Conservation (phyloP, 2,797 vertebrate species). For the Apogon hyalosoma region DNA sequence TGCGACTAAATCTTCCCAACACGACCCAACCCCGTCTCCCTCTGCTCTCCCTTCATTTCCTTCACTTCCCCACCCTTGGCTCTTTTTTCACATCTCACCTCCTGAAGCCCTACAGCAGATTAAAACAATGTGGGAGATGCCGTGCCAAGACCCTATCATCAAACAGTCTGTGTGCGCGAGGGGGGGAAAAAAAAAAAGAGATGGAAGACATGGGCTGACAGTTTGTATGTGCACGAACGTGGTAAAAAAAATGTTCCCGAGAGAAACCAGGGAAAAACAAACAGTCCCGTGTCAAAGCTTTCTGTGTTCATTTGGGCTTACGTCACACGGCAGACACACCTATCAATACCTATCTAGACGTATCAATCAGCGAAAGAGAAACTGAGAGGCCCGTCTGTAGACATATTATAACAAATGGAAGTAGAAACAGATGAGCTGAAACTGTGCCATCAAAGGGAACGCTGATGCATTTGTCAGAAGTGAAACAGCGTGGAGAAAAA, state of each 20-base stretch:
- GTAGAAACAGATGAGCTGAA: slow-evolving; percentile 26
- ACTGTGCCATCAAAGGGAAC: neutral
- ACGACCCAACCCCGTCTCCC: slow-evolving; percentile 1
- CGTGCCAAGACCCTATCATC: slow-evolving; percentile 40
- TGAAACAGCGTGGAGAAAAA: slow-evolving; percentile 4
- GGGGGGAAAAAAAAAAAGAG: neutral
- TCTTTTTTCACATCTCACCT: slow-evolving; percentile 39
- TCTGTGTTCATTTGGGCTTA: slow-evolving; percentile 4
- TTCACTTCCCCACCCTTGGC: slow-evolving; percentile 19
- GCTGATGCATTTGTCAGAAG: slow-evolving; percentile 8
- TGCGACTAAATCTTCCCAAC: slow-evolving; percentile 34
- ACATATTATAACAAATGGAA: slow-evolving; percentile 1
- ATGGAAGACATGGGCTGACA: slow-evolving; percentile 10
- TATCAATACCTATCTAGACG: slow-evolving; percentile 1
- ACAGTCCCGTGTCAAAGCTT: neutral
- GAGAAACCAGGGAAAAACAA: slow-evolving; percentile 1
- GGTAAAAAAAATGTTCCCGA: neutral
- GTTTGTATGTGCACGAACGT: neutral
- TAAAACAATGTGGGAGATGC: slow-evolving; percentile 57
- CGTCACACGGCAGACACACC: neutral
- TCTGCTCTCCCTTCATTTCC: slow-evolving; percentile 16
- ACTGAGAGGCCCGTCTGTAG: neutral
- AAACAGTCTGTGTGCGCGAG: slow-evolving; percentile 2
- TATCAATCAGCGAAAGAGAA: slow-evolving; percentile 5
- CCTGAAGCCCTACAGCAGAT: slow-evolving; percentile 37